Evolutionary conservation across 2,888 invertebrate species (phyloP).

Genomic region (Clusia tigrina): DNA sequence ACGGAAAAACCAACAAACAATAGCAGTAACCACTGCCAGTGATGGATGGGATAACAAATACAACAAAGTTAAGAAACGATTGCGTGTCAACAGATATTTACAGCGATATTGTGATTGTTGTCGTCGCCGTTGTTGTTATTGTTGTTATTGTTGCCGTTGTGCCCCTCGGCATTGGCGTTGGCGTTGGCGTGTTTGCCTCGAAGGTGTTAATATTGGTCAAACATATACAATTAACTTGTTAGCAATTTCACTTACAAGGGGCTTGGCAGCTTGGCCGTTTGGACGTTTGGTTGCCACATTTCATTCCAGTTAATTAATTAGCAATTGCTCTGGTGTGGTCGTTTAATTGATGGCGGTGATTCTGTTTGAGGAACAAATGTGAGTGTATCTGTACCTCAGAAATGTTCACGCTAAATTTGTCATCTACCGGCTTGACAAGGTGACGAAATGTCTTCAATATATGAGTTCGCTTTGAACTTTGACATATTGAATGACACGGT

Average conservation of each 20-base stretch:
- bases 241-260: background rate
- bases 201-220: conserved; percentile 20
- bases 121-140: conserved; percentile 15
- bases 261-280: no score
- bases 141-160: conserved; percentile 10
- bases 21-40: background rate
- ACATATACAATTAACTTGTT: conserved; percentile 18
- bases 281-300: no score
- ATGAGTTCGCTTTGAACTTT: no score
- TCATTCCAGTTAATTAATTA: conserved; percentile 6
- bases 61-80: conserved; percentile 5
- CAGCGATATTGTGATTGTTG: background rate
- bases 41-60: background rate
- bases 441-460: no score
- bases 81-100: conserved; percentile 22
- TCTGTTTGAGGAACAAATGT: no score
- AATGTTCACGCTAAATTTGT: no score
- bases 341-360: conserved; percentile 11
- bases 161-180: conserved; percentile 17
- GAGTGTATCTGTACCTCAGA: no score
- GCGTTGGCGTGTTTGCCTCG: conserved; percentile 2
- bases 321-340: background rate
- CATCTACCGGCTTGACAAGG: no score
- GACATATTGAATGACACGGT: no score
- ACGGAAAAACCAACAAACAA: conserved; percentile 16